phyloP scores from a whole-genome alignment of 2,888 invertebrate genomes.

The Archips crataeganus region DNA sequence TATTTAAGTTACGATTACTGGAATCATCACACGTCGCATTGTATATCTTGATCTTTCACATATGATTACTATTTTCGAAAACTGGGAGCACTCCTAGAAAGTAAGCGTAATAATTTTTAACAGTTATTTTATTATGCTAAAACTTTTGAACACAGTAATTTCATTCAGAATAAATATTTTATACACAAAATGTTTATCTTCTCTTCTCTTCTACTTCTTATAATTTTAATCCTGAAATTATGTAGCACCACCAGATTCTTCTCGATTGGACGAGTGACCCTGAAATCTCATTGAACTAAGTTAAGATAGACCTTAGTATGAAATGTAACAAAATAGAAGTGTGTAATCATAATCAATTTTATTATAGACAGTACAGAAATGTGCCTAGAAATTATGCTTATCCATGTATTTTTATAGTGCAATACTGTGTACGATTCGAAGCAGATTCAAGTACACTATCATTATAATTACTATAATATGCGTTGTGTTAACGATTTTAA shows the following conservation, averaged over 20 bases:
- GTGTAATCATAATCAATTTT: slow-evolving; percentile 73
- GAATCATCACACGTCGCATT: slow-evolving; percentile 31
- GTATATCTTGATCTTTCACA: slow-evolving; percentile 33
- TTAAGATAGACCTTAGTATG: slow-evolving; percentile 63
- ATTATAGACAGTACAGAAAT: slow-evolving; percentile 80
- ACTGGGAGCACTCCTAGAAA: slow-evolving; percentile 34
- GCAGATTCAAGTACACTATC: slow-evolving; percentile 55
- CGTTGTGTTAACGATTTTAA: slow-evolving; percentile 20
- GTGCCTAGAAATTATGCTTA: slow-evolving; percentile 85
- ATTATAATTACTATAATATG: slow-evolving; percentile 19
- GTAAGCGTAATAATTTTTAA: slow-evolving; percentile 31
- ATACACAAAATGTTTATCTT: not conserved
- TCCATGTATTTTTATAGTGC: slow-evolving; percentile 82
- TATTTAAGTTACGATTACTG: slow-evolving; percentile 35
- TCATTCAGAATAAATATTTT: not conserved
- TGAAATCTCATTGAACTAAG: slow-evolving; percentile 52
- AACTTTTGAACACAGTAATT: slow-evolving; percentile 20
- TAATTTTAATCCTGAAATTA: slow-evolving; percentile 8
- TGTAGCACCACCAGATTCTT: slow-evolving; percentile 2
- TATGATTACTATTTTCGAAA: slow-evolving; percentile 28
- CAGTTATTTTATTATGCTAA: slow-evolving; percentile 27
- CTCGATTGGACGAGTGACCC: slow-evolving; percentile 6
- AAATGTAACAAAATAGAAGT: slow-evolving; percentile 68
- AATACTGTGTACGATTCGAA: slow-evolving; percentile 73
- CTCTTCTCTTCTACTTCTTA: not conserved